Percentiles rank a stretch among this genome's conserved stretches.
Evolutionary conservation across 2,113 vertebrate genomes (phyloP).

Genomic region (Tyto alba): DNA sequence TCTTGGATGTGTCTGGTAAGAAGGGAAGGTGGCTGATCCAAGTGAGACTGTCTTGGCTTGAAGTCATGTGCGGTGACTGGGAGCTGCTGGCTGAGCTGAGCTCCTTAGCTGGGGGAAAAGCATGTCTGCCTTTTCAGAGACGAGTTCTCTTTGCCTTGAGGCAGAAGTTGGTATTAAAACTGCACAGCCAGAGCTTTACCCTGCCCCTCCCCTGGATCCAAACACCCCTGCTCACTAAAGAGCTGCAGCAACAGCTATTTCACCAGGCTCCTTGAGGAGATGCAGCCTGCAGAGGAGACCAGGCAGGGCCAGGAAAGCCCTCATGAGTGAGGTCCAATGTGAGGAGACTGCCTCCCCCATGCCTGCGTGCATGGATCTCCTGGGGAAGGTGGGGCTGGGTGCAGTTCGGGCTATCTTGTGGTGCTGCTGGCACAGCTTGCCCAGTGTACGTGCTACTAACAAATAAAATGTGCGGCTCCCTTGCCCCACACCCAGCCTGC

Average conservation of each 20-base stretch:
- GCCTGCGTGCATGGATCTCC: background rate
- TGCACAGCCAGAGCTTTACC: background rate
- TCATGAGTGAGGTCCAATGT: rapidly evolving
- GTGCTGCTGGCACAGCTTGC: background rate
- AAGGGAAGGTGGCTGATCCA: background rate
- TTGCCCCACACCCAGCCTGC: background rate
- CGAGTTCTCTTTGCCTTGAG: background rate
- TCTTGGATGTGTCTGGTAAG: background rate
- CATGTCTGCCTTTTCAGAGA: background rate
- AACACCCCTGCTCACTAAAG: background rate
- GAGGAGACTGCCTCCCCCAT: background rate
- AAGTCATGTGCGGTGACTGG: rapidly evolving
- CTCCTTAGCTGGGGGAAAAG: background rate
- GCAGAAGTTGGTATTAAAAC: background rate
- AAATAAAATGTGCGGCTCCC: background rate
- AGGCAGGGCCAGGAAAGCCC: background rate
- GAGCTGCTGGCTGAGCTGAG: background rate
- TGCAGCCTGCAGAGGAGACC: background rate
- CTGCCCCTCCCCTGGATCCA: background rate
- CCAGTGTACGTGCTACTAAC: background rate
- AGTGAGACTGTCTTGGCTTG: background rate
- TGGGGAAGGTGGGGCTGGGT: background rate
- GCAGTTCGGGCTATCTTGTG: background rate
- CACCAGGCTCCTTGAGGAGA: background rate
- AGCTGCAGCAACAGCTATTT: background rate